Evolutionary conservation across 2,797 vertebrate genomes (phyloP), one percentile per base, ranked within the genome.

Genomic region (Eremophila alpestris): DNA sequence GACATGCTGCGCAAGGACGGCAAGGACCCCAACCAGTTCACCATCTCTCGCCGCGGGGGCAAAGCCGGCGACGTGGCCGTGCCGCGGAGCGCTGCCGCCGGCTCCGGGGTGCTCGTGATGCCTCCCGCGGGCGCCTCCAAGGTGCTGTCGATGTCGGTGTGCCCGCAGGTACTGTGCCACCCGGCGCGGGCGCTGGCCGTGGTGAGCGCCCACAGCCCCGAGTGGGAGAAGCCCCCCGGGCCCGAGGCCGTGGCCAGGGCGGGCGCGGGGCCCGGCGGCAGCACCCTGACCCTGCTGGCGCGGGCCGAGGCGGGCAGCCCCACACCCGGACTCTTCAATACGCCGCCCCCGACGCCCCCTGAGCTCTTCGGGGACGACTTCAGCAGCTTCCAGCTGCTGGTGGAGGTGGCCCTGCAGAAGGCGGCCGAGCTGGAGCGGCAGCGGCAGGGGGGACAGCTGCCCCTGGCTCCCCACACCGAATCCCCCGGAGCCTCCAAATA

Each of bases 11-110:
- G 98, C 78, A 99, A 99, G 92, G 99, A 99, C 0, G 99, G 99
- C 67, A 99, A 99, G 97, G 99, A 99, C 95, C 99, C 99, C 67
- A 98, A 99, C 79, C 98, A 99, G 94, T 99, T 99, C 97, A 99
- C 99, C 43, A 99, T 99, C 94, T 99, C 99, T n/a, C 98, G 99
- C 30, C 98, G 99, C 3, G 98, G 98, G 26, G 96, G 95, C 13
- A 98, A 98, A 67, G 98, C 98, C 38, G 91, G 92, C 0, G 99
- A 99, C 0, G 76, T 86, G 64, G 92, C 97, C 20, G 83, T 97
- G 62, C 95, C 98, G 1, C 97, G 98, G 29, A 97, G 97, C 23
- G 88, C 95, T 0, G 98, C 98, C 20, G 96, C 98, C 0, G 97
- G 98, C 5, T 89, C 95, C 7, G 93, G 93, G 27, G 21, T 97